Percentiles rank a stretch among this genome's conserved stretches.
Evolutionary conservation across 2,797 vertebrate genomes (phyloP).

Genomic region (Acanthurus tractus): DNA sequence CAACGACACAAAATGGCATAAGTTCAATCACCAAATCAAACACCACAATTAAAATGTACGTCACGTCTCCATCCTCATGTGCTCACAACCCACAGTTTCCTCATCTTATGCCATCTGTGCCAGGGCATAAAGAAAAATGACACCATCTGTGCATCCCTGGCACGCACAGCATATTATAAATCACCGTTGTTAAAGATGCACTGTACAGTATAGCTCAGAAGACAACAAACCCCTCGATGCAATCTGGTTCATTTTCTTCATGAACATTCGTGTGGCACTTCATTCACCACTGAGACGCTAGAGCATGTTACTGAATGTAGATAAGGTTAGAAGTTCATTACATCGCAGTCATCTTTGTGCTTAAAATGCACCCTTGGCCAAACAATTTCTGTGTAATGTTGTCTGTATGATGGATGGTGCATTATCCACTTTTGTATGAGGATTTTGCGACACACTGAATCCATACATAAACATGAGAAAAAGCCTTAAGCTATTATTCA

Average conservation of each 20-base stretch:
- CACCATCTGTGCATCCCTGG: constrained; percentile 70
- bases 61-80: constrained; percentile 14
- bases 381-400: neutral
- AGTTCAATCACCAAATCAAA: constrained; percentile 14
- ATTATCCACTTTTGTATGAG: constrained; percentile 3
- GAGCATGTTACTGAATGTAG: neutral
- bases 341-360: neutral
- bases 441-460: neutral
- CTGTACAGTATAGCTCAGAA: neutral
- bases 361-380: neutral
- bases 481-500: neutral
- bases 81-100: constrained; percentile 27
- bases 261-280: neutral
- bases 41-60: constrained; percentile 6
- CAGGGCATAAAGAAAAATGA: constrained; percentile 44
- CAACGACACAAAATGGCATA: constrained; percentile 1
- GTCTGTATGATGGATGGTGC: constrained; percentile 16
- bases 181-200: constrained; percentile 19
- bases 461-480: neutral
- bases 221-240: constrained; percentile 1
- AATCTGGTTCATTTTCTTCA: neutral
- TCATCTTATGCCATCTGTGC: constrained; percentile 60
- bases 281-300: neutral
- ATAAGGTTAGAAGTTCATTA: neutral
- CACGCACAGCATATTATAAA: constrained; percentile 30